Evolutionary conservation across 35 echinoderm and acorn worm genomes (phyloP).

Genomic region (Ptychodera flava): DNA sequence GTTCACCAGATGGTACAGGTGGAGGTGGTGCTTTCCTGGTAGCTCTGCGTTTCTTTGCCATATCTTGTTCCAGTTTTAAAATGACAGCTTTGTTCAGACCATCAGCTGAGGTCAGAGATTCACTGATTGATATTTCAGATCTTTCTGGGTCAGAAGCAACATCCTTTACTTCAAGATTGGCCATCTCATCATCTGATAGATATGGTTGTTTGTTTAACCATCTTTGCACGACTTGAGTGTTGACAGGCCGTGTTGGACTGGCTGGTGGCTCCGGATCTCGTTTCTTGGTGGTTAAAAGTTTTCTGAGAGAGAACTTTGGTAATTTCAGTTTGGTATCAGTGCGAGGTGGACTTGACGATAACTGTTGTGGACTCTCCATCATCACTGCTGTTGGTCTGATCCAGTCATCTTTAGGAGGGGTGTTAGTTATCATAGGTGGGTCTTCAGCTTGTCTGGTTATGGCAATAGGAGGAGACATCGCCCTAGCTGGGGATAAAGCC

Average conservation of each 20-base stretch:
- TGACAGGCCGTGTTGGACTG: neutral
- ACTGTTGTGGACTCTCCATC: neutral
- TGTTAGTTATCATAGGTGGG: neutral
- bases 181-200: neutral
- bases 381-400: neutral
- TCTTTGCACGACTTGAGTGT: neutral
- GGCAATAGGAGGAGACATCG: neutral
- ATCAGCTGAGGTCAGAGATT: neutral
- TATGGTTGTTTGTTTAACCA: neutral
- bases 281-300: neutral
- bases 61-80: neutral
- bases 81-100: neutral
- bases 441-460: neutral
- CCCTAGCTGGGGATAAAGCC: neutral
- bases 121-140: neutral
- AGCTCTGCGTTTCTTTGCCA: neutral
- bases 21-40: neutral
- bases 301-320: neutral
- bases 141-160: neutral
- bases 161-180: neutral
- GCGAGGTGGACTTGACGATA: neutral
- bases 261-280: neutral
- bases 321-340: neutral
- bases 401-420: neutral
- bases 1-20: neutral